Base-by-base conservation (phyloP, 2,113 vertebrate genomes). In the Microcebus griseorufus region DNA sequence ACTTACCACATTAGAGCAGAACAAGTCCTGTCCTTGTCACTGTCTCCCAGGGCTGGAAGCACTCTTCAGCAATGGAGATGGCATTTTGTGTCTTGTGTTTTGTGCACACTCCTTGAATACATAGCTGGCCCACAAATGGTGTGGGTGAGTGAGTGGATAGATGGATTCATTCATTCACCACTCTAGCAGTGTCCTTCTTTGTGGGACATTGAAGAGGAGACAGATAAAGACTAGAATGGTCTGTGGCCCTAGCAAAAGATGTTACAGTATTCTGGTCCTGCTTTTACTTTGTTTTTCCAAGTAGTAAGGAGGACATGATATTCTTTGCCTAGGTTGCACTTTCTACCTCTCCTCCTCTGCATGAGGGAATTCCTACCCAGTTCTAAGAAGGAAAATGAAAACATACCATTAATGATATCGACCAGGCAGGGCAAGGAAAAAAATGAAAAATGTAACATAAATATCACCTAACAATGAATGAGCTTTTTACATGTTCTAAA, bases 371-470 rank as follows among this genome's bases (percentile, higher is more conserved):
- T 69, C 83, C 89, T 95, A 45, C 72, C 55, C 27, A 45, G 1
- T 55, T 94, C 81, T 85, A 53, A 95, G 90, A 76, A 80, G 48
- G 76, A 94, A 84, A 92, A 80, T 20, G 32, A 86, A 80, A 86
- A 87, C 39, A 65, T 70, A 65, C 73, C 89, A 62, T 48, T 81
- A 81, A 48, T 79, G 29, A 64, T 65, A 25, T 84, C 62, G 55
- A 69, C 39, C 75, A 48, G 75, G 60, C n/a, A 37, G 14, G 62
- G 2, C n/a, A 72, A 25, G 32, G 4, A 81, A 22, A 39, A 51
- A 67, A 93, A 60, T 11, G 32, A 34, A 72, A 78, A 84, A 78
- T 16, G 23, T 62, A 75, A 83, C 45, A 75, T 23, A 79, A 37
- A 45, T 37, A 34, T 62, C 70, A 67, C 53, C 65, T 69, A 64